A percentile compares a stretch with the other conserved stretches of the same genome.
Conservation (phyloP, 92 coral and sea anemone genomes). For the Virgularia gustaviana region DNA sequence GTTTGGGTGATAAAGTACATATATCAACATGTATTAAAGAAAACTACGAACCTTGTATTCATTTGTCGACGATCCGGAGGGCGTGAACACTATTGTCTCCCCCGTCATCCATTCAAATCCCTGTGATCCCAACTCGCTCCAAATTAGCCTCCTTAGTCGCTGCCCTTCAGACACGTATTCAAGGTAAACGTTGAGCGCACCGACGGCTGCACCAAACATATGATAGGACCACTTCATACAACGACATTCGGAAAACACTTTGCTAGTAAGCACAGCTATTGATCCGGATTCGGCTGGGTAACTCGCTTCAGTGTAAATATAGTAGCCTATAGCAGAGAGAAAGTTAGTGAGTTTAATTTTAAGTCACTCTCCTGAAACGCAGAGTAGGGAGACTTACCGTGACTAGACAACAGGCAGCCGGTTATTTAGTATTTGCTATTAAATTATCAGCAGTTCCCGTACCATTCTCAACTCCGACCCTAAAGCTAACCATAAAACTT, state of each 20-base stretch:
- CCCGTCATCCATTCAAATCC: constrained; percentile 64
- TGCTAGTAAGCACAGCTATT: constrained; percentile 59
- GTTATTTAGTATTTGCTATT: no score
- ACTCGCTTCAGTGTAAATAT: constrained; percentile 59
- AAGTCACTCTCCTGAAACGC: neutral
- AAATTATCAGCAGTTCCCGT: no score
- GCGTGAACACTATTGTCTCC: neutral
- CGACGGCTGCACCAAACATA: constrained; percentile 76
- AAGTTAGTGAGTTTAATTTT: neutral
- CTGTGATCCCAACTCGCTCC: constrained; percentile 68
- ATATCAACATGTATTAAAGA: no score
- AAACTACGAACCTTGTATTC: constrained; percentile 22
- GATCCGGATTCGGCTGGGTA: constrained; percentile 50
- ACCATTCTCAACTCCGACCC: no score
- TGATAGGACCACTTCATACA: constrained; percentile 74
- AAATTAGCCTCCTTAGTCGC: constrained; percentile 59
- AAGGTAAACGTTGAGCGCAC: constrained; percentile 62
- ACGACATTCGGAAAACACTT: constrained; percentile 57
- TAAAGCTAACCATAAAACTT: no score
- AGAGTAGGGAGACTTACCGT: neutral
- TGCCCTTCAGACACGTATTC: constrained; percentile 25
- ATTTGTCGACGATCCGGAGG: neutral
- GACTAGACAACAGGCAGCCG: neutral
- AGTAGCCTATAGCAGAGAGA: constrained; percentile 38
- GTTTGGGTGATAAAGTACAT: no score